A percentile compares a stretch with the other conserved stretches of the same genome.
Evolutionary conservation across 2,113 vertebrate genomes (phyloP).

Genomic region (Ondatra zibethicus): DNA sequence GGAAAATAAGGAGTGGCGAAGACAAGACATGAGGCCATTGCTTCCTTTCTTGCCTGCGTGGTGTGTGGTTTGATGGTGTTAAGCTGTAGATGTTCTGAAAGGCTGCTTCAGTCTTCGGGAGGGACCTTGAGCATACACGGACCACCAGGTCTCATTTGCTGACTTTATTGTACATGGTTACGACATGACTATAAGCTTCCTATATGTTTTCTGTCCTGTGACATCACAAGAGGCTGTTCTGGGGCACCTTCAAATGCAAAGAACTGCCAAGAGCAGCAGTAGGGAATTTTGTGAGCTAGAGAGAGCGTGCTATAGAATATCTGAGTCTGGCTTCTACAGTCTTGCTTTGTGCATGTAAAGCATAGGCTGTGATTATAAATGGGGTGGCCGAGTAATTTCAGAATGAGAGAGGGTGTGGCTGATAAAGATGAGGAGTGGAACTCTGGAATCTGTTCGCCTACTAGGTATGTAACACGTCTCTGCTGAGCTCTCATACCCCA

Average conservation of each 20-base stretch:
- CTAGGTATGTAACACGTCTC: neutral
- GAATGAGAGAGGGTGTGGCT: neutral
- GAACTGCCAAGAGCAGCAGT: neutral
- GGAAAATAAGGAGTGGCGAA: neutral
- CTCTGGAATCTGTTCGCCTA: neutral
- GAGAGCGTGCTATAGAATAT: neutral
- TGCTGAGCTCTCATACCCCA: neutral
- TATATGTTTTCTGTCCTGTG: neutral
- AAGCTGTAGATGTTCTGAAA: neutral
- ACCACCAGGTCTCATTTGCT: neutral
- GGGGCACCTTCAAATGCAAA: neutral
- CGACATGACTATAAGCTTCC: no score
- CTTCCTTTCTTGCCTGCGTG: neutral
- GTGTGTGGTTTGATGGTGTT: no score
- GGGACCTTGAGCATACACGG: neutral
- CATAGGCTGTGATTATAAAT: neutral
- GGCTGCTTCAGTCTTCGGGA: neutral
- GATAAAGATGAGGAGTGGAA: neutral
- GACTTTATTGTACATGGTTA: neutral
- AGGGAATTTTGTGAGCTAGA: neutral
- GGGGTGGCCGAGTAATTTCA: neutral
- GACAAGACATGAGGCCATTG: neutral
- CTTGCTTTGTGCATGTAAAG: neutral
- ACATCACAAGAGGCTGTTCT: neutral
- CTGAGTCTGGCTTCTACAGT: neutral